Evolutionary conservation across 2,797 vertebrate genomes (phyloP), one percentile per base, ranked within the genome.

Genomic region (Babyrousa celebensis): DNA sequence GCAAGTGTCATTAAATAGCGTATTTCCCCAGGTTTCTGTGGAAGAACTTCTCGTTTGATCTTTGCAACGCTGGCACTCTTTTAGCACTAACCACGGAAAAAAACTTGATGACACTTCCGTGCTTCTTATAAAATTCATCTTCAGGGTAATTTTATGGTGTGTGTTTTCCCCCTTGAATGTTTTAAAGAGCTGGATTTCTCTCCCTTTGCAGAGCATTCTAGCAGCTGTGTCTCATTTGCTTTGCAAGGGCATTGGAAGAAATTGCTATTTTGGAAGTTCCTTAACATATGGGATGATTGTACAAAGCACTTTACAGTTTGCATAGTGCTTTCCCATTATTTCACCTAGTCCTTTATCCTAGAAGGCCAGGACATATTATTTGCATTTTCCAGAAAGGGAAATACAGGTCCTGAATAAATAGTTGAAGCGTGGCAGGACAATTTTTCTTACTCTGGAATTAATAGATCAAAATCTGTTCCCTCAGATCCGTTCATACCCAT

Each of bases 161-260:
- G 86, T 85, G 56, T 95, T 94, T 89, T 77, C 79, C 87, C 88
- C 68, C 83, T 91, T 89, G 92, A 88, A 92, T 21, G 29, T 93
- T 96, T 83, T 80, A 75, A 94, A 97, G 93, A 96, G 94, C 89
- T 96, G 62, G 79, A 79, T 97, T 96, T 88, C 95, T 52, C 6
- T 85, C 74, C 95, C 91, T 95, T 85, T 90, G 58, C 75, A 40
- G 96, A 84, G 72, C n/a, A 8, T 96, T 84, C 71, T 79, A 87
- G 92, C 92, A 97, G 96, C 96, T 97, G 96, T 79, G 88, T 96
- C 95, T 96, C 93, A 95, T 97, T 97, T 97, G 79, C 86, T 97
- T 95, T 96, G 89, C 91, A 95, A 96, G 94, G 96, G 63, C 93
- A 95, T 91, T 95, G 94, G 95, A 96, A 96, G 48, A 86, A 95